Base-by-base conservation (phyloP, 2,888 invertebrate species). In the Erebia palarica region DNA sequence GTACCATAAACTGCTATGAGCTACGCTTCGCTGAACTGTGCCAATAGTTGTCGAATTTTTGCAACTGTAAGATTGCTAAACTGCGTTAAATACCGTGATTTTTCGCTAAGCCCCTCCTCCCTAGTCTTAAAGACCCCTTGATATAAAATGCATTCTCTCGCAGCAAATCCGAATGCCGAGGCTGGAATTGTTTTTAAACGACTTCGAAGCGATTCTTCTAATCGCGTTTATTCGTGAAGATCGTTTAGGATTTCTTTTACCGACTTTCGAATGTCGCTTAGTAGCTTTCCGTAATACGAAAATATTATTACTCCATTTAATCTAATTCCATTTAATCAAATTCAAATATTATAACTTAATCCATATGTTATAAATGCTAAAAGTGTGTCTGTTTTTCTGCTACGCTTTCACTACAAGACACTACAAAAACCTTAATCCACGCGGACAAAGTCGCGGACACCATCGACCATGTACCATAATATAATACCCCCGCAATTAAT, bases 151-250 rank as follows among this genome's bases (percentile, higher is more conserved):
- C 72, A 70, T 74, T 72, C 61, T 65, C 59, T 59, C 65, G 57
- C 70, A 60, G 47, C 10, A 57, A 69, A 64, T 60, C 61, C 61
- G 16, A 53, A 68, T 27, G 47, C 47, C 59, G 53, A 42, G 14
- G 63, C 58, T 63, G 70, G 66, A 72, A 73, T 75, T 72, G 73
- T 70, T 73, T 73, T 72, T 65, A 67, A 75, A 73, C 67, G 71
- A 73, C 71, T 69, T 63, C 47, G 18, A 47, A 70, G 68, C 55
- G 70, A 65, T 65, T 51, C 59, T 49, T 68, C 70, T 65, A 73
- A 73, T 68, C 73, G 70, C 18, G 49, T 60, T 44, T 67, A 61
- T 68, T 73, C 70, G 59, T 53, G 36, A 53, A n/a, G 27, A 53
- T 59, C 63, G 66, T 59, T 59, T 64, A 16, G 44, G 44, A 53